These are phyloP conservation scores for Drosophila rubida DNA, from an alignment of 2,888 invertebrate species.

Conservation along the genomic window DNA sequence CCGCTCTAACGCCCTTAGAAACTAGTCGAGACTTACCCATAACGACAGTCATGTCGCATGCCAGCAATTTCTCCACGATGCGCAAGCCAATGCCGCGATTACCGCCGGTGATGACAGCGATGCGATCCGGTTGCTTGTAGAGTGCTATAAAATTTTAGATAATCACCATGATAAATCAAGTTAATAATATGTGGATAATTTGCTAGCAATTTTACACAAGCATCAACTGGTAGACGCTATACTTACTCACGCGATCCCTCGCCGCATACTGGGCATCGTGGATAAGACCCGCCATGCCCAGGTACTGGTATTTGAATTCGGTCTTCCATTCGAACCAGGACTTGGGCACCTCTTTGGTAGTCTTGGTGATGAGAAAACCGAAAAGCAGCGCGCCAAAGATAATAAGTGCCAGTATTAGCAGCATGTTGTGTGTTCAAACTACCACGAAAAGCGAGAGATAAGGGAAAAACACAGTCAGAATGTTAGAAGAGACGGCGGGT, in stretches of 20 bases:
- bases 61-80: slow-evolving; percentile 90
- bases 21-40: slow-evolving; percentile 86
- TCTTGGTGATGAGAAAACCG: slow-evolving; percentile 83
- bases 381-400: slow-evolving; percentile 65
- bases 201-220: slow-evolving; percentile 14
- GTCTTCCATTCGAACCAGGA: slow-evolving; percentile 84
- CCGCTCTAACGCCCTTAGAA: not conserved
- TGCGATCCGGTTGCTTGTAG: slow-evolving; percentile 88
- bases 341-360: slow-evolving; percentile 84
- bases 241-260: slow-evolving; percentile 83
- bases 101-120: slow-evolving; percentile 94
- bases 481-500: slow-evolving; percentile 9
- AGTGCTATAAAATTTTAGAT: slow-evolving; percentile 85
- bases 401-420: slow-evolving; percentile 50
- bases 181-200: slow-evolving; percentile 17
- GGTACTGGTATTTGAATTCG: slow-evolving; percentile 83
- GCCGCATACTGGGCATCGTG: slow-evolving; percentile 80
- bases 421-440: slow-evolving; percentile 33
- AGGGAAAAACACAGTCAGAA: slow-evolving; percentile 22
- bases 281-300: slow-evolving; percentile 80
- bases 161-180: slow-evolving; percentile 18
- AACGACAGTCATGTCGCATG: slow-evolving; percentile 91
- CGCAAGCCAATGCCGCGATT: slow-evolving; percentile 93
- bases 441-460: slow-evolving; percentile 33
- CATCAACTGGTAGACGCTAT: not conserved